These are phyloP conservation scores for Mesoclemmys tuberculata DNA, from an alignment of 2,113 vertebrate genomes.

Conservation along the genomic window DNA sequence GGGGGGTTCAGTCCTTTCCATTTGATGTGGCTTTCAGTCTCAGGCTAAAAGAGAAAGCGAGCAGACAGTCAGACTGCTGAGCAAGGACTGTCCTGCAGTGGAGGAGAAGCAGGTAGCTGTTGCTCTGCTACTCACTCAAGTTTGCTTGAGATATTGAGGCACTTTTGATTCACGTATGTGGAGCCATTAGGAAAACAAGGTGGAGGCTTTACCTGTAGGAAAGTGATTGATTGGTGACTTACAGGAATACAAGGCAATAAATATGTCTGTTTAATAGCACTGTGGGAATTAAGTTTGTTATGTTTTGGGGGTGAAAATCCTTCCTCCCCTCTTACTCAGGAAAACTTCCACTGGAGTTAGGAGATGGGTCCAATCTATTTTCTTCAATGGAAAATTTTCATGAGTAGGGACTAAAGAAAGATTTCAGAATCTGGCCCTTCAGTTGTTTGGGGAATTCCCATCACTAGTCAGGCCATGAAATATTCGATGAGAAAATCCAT, in stretches of 20 bases:
- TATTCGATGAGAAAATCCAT: fast-evolving
- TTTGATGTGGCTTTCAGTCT: neutral
- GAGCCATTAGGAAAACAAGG: neutral
- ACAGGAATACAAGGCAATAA: neutral
- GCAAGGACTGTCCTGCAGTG: neutral
- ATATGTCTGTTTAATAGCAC: neutral
- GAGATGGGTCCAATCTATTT: neutral
- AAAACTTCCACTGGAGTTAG: neutral
- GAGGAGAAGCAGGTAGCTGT: neutral
- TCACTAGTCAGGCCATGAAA: neutral
- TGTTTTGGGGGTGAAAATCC: neutral
- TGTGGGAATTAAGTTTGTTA: neutral
- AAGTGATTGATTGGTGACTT: neutral
- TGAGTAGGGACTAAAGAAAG: neutral
- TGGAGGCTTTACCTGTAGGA: neutral
- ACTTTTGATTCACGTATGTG: neutral
- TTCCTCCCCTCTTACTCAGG: neutral
- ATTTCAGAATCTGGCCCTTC: neutral
- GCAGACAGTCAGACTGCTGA: neutral
- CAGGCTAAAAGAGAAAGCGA: neutral
- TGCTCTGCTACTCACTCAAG: neutral
- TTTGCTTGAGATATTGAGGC: neutral
- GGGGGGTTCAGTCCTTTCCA: no score
- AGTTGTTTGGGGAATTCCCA: neutral
- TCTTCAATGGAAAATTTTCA: neutral